Evolutionary conservation across 2,113 vertebrate genomes (phyloP), one percentile per base, ranked within the genome.

Genomic region (Podarcis cretensis): DNA sequence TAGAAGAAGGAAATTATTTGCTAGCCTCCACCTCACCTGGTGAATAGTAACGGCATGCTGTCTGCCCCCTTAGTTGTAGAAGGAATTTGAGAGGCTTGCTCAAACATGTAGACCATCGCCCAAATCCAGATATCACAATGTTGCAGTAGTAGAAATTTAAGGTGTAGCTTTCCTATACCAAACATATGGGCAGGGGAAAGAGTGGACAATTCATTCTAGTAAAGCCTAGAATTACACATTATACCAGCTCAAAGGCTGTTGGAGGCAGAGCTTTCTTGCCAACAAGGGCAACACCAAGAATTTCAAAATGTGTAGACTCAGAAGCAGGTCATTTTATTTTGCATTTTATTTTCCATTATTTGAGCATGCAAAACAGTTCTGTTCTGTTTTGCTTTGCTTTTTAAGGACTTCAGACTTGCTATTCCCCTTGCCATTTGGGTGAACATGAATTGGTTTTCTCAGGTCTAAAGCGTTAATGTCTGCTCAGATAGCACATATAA

Each of bases 1-100:
- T 92, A 80, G 54, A 37, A 87, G 90, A 63, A 93, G 92, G 93
- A 94, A 94, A 93, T 95, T 89, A 94, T 48, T 63, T 90, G 75
- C 82, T 92, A 87, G 57, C 32, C n/a, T 78, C 83, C 73, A 84
- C 90, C 84, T 89, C 88, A 83, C 6, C 59, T 27, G 43, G 13
- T 43, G 30, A 77, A 83, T 30, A 77, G 43, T 10, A 77, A n/a
- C 40, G 21, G 43, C 81, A 30, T 30, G 21, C 43, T 85, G 37
- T 35, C 37, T 37, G 12, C 43, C 18, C 30, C 54, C 54, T 74
- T 59, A 18, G 43, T 43, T 54, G 59, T 40, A 82, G n/a, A 69
- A 57, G 21, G 23, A 68, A 83, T 69, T 37, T 68, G 63, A 83
- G 35, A 69, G 65, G 37, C 25, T n/a, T 48, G 37, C 66, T 69